These are phyloP conservation scores for Psittacula cyanocephala DNA, from an alignment of 2,113 vertebrate species.

Conservation along the genomic window DNA sequence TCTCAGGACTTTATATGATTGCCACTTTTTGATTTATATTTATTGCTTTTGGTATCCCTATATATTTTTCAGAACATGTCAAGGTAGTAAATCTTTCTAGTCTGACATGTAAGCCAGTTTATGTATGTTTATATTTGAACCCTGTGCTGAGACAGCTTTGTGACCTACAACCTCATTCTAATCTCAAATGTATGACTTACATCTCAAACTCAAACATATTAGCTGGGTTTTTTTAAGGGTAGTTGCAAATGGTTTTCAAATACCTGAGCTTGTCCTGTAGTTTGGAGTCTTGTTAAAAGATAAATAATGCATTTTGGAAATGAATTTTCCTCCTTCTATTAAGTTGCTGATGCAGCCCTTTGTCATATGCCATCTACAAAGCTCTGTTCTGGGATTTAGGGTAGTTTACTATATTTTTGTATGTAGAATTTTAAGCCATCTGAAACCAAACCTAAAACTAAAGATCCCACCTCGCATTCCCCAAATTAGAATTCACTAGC, in stretches of 20 bases:
- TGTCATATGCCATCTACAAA: neutral
- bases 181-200: conserved; percentile 45
- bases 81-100: conserved; percentile 52
- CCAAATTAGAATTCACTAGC: neutral
- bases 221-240: neutral
- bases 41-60: conserved; percentile 49
- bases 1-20: conserved; percentile 45
- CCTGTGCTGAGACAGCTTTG: conserved; percentile 50
- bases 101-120: conserved; percentile 44
- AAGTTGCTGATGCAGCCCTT: neutral
- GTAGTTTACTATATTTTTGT: neutral
- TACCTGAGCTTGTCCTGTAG: neutral
- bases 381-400: neutral
- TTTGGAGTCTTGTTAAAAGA: neutral
- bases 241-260: neutral
- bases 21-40: conserved; percentile 59
- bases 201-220: conserved; percentile 29
- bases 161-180: conserved; percentile 64
- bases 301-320: neutral
- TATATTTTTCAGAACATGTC: conserved; percentile 64
- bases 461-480: neutral
- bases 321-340: neutral
- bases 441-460: neutral
- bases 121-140: conserved; percentile 67
- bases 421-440: neutral